Conservation (phyloP, 2,888 invertebrate genomes). For the Acanthococcus lagerstroemiae region DNA sequence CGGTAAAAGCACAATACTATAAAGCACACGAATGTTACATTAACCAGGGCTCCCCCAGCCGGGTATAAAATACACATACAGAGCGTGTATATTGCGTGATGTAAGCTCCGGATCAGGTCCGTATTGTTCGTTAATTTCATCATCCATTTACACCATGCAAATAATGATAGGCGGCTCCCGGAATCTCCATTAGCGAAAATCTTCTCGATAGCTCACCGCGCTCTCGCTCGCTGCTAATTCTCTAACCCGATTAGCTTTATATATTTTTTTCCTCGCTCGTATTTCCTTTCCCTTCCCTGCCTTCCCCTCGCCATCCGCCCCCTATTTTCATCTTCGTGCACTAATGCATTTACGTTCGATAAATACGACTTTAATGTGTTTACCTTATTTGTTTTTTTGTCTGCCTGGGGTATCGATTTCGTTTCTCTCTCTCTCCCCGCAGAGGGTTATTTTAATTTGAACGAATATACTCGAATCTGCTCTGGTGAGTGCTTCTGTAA, state of each 20-base stretch:
- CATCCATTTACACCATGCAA: conserved; percentile 30
- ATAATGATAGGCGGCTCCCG: conserved; percentile 26
- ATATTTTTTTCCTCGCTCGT: neutral
- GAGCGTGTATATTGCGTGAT: conserved; percentile 19
- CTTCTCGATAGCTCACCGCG: conserved; percentile 1
- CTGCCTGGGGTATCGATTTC: neutral
- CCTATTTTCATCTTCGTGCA: no score
- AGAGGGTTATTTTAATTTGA: neutral
- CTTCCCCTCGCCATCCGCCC: neutral
- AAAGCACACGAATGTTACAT: conserved; percentile 23
- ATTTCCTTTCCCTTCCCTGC: neutral
- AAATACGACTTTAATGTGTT: neutral
- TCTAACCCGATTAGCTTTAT: conserved; percentile 16
- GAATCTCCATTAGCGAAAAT: conserved; percentile 24
- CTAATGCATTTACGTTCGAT: neutral
- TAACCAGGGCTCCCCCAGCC: conserved; percentile 1
- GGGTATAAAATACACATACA: no score
- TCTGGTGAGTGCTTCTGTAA: no score
- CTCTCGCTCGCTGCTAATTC: neutral
- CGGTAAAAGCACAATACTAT: conserved; percentile 14
- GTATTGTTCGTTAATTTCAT: conserved; percentile 31
- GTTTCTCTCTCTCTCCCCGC: neutral
- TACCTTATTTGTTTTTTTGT: neutral
- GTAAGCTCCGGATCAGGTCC: conserved; percentile 24
- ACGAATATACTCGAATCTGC: no score